A percentile compares a stretch with the other conserved stretches of the same genome.
Evolutionary conservation across 1,140 invertebrate genomes (phyloP).

Genomic region (Anthonomus grandis): DNA sequence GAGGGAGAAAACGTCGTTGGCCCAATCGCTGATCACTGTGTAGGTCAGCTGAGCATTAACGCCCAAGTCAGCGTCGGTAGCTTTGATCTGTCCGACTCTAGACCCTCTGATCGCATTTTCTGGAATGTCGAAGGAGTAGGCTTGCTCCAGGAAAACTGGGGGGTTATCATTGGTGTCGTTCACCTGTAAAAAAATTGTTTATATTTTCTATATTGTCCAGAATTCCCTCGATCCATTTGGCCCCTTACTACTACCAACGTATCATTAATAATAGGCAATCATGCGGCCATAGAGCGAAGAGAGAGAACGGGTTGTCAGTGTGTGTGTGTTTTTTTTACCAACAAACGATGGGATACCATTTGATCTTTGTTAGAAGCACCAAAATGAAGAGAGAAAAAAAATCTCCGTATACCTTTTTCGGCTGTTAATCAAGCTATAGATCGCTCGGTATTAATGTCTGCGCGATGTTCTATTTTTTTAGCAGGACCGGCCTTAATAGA

Average conservation of each 20-base stretch:
- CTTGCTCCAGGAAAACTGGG: slow-evolving; percentile 77
- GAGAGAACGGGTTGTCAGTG: slow-evolving; percentile 8
- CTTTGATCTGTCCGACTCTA: slow-evolving; percentile 76
- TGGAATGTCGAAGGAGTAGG: slow-evolving; percentile 85
- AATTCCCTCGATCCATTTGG: too few relatives aligned
- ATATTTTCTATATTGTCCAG: not conserved
- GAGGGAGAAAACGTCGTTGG: slow-evolving; percentile 88
- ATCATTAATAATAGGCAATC: slow-evolving; percentile 16
- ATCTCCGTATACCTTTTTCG: slow-evolving; percentile 4
- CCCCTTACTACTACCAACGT: not conserved
- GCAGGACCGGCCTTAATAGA: too few relatives aligned
- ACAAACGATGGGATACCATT: slow-evolving; percentile 2
- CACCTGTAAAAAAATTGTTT: slow-evolving; percentile 67
- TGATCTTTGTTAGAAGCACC: slow-evolving; percentile 11
- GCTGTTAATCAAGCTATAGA: slow-evolving; percentile 13
- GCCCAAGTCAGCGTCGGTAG: slow-evolving; percentile 79
- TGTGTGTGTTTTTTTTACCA: slow-evolving; percentile 11
- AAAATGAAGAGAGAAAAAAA: slow-evolving; percentile 1
- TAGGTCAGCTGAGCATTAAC: slow-evolving; percentile 86
- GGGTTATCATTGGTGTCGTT: slow-evolving; percentile 92
- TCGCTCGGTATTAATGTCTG: slow-evolving; percentile 1
- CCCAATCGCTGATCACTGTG: slow-evolving; percentile 88
- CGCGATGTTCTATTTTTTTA: slow-evolving; percentile 4
- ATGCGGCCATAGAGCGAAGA: slow-evolving; percentile 13
- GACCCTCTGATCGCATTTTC: slow-evolving; percentile 80